Base-by-base conservation (phyloP, 2,797 vertebrate species). In the Galagoides demidoff region DNA sequence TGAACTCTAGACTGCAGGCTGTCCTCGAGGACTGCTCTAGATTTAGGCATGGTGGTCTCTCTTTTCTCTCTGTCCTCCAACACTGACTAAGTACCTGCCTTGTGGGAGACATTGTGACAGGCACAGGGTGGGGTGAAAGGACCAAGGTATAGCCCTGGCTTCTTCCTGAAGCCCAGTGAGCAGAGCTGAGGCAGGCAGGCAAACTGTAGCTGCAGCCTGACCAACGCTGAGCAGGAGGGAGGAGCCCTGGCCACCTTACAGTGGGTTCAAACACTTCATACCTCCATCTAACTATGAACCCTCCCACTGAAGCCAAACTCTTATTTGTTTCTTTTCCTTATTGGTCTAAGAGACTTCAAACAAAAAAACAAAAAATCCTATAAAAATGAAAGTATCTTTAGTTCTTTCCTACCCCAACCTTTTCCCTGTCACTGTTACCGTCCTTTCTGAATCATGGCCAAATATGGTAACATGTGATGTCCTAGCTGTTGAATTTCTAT, bases 401-500 rank as follows among this genome's bases (percentile, higher is more conserved):
- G 17, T 66, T 73, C 68, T 57, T 82, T 77, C 70, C 86, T 20
- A 4, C 12, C 17, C 17, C 12, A 4, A 45, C 34, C 43, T 25
- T 78, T 64, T 85, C 34, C 66, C 8, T 11, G 10, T 49, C 63
- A 22, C 64, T 31, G n/a, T 52, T 37, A 79, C 45, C 0, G 1
- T 77, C 27, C 37, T 68, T 88, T 49, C 27, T 71, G 61, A 85
- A 52, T 95, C 52, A 19, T 82, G 68, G 89, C 64, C 83, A 87
- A 55, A 63, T 86, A 9, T 5, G 34, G 64, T 39, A 31, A 63
- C 34, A 55, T 2, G 2, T 57, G n/a, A 10, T 4, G 20, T 59
- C 43, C 71, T n/a, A 76, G 87, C 88, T 52, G 31, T 88, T 96
- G 68, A 29, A 73, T 81, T 92, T 94, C 79, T 17, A 20, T 20